Evolutionary conservation across 2,113 vertebrate species (phyloP).

Genomic region (Stigmatopora argus): DNA sequence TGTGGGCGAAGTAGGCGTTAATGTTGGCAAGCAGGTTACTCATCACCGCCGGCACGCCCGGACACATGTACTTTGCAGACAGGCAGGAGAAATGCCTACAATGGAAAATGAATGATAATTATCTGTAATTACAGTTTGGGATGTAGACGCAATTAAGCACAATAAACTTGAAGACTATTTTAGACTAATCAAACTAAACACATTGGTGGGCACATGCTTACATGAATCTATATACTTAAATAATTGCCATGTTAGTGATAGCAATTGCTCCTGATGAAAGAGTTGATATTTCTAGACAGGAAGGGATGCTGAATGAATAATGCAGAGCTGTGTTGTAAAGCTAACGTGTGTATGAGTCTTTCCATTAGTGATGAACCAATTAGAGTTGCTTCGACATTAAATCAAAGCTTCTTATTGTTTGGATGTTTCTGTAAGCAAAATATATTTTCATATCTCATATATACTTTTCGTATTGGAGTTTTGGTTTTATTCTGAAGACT

Average conservation of each 20-base stretch:
- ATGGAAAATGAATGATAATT: slow-evolving; percentile 44
- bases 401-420: slow-evolving; percentile 6
- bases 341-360: slow-evolving; percentile 9
- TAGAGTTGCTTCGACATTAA: neutral
- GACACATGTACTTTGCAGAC: slow-evolving; percentile 97
- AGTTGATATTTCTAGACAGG: slow-evolving; percentile 6
- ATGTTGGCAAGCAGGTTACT: slow-evolving; percentile 95
- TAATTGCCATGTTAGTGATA: slow-evolving; percentile 21
- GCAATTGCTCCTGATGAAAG: slow-evolving; percentile 32
- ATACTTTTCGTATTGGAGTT: no score
- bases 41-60: slow-evolving; percentile 95
- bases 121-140: slow-evolving; percentile 2
- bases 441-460: neutral
- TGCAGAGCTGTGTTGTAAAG: slow-evolving; percentile 27
- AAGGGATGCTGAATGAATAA: neutral
- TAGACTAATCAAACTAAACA: neutral
- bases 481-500: no score
- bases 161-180: neutral
- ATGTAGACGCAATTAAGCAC: neutral
- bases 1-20: slow-evolving; percentile 97
- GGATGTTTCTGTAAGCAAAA: slow-evolving; percentile 3
- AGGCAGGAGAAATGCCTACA: slow-evolving; percentile 95
- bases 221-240: neutral
- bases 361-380: slow-evolving; percentile 12
- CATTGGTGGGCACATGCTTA: neutral